Evolutionary conservation across 2,888 invertebrate genomes (phyloP).

Genomic region (Chrysomela aeneicollis): DNA sequence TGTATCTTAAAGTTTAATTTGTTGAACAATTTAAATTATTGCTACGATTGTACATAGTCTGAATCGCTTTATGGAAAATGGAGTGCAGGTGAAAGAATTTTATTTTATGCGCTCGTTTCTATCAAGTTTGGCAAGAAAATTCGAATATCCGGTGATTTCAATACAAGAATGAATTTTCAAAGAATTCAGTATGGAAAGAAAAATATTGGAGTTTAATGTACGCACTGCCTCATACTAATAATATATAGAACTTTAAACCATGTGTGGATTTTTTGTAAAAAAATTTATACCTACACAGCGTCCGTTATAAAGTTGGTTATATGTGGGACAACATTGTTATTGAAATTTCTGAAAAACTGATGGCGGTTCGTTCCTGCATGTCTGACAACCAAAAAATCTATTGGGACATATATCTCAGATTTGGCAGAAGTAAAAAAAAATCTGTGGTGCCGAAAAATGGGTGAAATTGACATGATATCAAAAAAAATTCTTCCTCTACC

Average conservation of each 20-base stretch:
- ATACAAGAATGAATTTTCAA: neutral
- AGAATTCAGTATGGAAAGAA: constrained; percentile 1
- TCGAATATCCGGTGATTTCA: neutral
- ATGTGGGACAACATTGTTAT: too few relatives aligned
- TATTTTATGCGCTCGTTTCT: neutral
- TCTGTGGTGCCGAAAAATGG: too few relatives aligned
- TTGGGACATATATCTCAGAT: too few relatives aligned
- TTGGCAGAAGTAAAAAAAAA: too few relatives aligned
- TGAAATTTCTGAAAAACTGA: too few relatives aligned
- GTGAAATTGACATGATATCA: too few relatives aligned
- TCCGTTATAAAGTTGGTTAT: too few relatives aligned
- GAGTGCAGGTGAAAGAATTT: neutral
- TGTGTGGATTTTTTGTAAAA: neutral
- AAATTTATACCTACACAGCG: neutral
- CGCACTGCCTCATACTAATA: constrained; percentile 37
- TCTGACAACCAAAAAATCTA: too few relatives aligned
- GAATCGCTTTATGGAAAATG: constrained; percentile 35
- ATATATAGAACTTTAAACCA: constrained; percentile 21
- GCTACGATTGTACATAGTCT: constrained; percentile 40
- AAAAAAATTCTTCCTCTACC: too few relatives aligned
- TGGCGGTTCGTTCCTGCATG: too few relatives aligned
- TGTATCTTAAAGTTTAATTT: constrained; percentile 35
- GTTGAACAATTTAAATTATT: constrained; percentile 29
- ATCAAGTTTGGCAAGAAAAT: neutral
- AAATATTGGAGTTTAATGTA: constrained; percentile 21